Conservation (phyloP, 2,113 vertebrate genomes). For the Chloroceryle aenea region DNA sequence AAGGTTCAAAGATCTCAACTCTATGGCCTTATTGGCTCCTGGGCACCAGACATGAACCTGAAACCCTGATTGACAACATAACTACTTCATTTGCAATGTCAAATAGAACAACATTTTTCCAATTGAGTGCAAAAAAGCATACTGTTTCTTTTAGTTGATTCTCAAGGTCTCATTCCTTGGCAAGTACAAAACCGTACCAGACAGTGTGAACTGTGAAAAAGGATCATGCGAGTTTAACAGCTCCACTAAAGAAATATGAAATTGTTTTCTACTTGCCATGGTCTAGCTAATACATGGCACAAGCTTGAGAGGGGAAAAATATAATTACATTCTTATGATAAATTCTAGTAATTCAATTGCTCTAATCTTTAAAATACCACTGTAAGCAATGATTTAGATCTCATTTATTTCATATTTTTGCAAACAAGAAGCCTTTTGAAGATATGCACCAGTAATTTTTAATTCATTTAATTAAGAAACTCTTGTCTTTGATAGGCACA, state of each 20-base stretch:
- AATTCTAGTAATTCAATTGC: background rate
- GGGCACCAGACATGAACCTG: background rate
- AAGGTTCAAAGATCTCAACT: background rate
- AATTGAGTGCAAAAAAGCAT: background rate
- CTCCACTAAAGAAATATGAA: background rate
- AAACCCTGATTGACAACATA: background rate
- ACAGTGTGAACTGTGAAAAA: background rate
- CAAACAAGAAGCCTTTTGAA: background rate
- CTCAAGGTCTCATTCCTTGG: background rate
- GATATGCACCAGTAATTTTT: background rate
- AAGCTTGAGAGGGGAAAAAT: background rate
- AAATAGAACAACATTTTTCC: background rate
- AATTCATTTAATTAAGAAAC: background rate
- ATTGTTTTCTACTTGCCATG: background rate
- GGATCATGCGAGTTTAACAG: background rate
- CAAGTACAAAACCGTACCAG: background rate
- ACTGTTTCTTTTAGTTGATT: background rate
- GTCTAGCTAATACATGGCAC: background rate
- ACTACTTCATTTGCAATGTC: background rate
- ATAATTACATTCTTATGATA: background rate
- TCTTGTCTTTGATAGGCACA: background rate
- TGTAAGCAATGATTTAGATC: background rate
- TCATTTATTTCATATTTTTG: background rate
- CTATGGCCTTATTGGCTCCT: background rate
- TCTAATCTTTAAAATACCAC: background rate